Evolutionary conservation across 2,888 invertebrate species (phyloP).

Genomic region (Archips xylosteana): DNA sequence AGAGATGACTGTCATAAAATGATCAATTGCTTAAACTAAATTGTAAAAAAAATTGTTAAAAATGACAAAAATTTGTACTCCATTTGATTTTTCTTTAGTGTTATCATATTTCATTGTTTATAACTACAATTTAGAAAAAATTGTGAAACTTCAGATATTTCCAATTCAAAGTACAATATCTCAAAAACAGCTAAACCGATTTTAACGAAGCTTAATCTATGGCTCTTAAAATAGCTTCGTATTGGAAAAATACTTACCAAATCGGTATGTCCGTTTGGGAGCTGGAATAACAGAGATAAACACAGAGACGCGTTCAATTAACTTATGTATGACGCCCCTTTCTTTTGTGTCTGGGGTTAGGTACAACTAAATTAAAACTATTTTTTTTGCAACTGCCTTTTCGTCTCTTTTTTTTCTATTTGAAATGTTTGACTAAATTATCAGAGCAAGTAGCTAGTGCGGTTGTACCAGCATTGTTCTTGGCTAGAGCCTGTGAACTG

Average conservation of each 20-base stretch:
- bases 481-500: background rate
- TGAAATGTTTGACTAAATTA: background rate
- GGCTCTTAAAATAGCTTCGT: too few relatives aligned
- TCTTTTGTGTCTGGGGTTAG: too few relatives aligned
- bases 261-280: too few relatives aligned
- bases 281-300: too few relatives aligned
- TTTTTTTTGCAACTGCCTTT: conserved; percentile 14
- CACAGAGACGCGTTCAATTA: too few relatives aligned
- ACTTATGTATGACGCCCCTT: too few relatives aligned
- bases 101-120: background rate
- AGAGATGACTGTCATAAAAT: background rate
- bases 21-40: background rate
- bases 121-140: background rate
- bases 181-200: too few relatives aligned
- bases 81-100: background rate
- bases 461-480: conserved; percentile 17
- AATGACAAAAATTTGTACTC: background rate
- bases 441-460: conserved; percentile 3
- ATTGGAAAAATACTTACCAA: too few relatives aligned
- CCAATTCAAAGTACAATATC: too few relatives aligned
- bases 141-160: too few relatives aligned
- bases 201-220: too few relatives aligned
- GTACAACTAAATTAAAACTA: background rate
- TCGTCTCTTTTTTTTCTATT: conserved; percentile 1
- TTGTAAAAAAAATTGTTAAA: background rate